phyloP scores from a whole-genome alignment of 2,797 vertebrate genomes.

The Cygnus olor region DNA sequence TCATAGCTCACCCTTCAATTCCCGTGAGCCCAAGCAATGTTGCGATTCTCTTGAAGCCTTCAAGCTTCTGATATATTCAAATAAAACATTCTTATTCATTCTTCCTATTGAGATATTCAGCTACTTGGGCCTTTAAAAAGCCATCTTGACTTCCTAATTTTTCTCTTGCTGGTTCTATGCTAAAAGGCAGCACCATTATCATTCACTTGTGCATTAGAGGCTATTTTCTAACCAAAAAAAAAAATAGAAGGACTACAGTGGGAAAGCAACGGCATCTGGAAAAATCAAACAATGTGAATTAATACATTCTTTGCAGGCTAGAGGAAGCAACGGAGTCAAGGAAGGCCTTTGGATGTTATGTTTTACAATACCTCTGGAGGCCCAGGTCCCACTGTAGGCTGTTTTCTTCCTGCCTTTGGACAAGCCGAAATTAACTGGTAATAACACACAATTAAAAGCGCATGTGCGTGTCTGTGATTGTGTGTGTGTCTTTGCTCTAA shows the following conservation, averaged over 20 bases:
- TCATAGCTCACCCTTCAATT: not conserved
- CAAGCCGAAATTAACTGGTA: slow-evolving; percentile 72
- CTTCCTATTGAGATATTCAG: not conserved
- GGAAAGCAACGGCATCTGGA: slow-evolving; percentile 25
- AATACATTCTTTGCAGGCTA: slow-evolving; percentile 59
- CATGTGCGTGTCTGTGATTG: slow-evolving; percentile 44
- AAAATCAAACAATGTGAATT: slow-evolving; percentile 57
- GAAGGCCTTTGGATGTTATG: slow-evolving; percentile 50
- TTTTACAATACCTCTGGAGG: slow-evolving; percentile 68
- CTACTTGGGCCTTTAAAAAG: not conserved
- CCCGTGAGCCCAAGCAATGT: not conserved
- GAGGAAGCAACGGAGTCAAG: slow-evolving; percentile 45
- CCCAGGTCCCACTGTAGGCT: slow-evolving; percentile 52
- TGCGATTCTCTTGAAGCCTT: not conserved
- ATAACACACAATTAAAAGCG: slow-evolving; percentile 74
- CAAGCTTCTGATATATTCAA: not conserved
- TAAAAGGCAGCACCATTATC: not conserved
- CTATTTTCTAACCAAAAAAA: not conserved
- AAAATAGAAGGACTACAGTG: not conserved
- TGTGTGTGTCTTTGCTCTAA: slow-evolving; percentile 22
- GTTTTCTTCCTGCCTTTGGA: slow-evolving; percentile 66
- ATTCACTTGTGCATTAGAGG: not conserved
- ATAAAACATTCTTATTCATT: not conserved
- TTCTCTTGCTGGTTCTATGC: not conserved
- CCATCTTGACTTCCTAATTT: not conserved